A percentile compares a stretch with the other conserved stretches of the same genome.
These are phyloP conservation scores for Istiophorus platypterus DNA, from an alignment of 2,113 vertebrate species.

Conservation along the genomic window DNA sequence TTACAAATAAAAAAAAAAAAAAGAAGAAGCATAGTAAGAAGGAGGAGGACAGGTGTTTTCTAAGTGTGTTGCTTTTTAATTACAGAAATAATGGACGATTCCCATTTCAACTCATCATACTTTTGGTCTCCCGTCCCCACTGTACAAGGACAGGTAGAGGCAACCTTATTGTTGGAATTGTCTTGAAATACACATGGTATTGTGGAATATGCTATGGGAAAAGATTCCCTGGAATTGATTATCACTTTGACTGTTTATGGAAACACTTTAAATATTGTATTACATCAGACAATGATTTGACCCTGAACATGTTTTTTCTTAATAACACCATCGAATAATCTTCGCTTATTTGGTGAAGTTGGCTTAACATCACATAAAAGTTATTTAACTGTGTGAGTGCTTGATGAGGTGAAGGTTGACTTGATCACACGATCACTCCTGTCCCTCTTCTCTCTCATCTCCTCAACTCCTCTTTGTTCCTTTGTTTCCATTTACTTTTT, in stretches of 20 bases:
- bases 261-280: slow-evolving; percentile 24
- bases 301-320: slow-evolving; percentile 45
- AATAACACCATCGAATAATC: slow-evolving; percentile 45
- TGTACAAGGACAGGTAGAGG: slow-evolving; percentile 96
- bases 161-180: slow-evolving; percentile 82
- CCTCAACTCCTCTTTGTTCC: slow-evolving; percentile 52
- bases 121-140: slow-evolving; percentile 99
- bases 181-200: slow-evolving; percentile 80
- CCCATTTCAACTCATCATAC: slow-evolving; percentile 99
- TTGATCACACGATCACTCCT: slow-evolving; percentile 65
- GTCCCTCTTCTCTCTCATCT: slow-evolving; percentile 70
- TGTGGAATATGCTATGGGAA: slow-evolving; percentile 59
- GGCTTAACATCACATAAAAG: slow-evolving; percentile 48
- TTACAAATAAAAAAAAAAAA: slow-evolving; percentile 31
- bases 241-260: slow-evolving; percentile 38
- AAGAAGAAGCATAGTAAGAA: not conserved
- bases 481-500: slow-evolving; percentile 52
- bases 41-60: slow-evolving; percentile 77
- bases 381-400: slow-evolving; percentile 30
- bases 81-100: slow-evolving; percentile 99
- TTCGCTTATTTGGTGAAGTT: slow-evolving; percentile 51
- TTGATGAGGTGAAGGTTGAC: slow-evolving; percentile 25
- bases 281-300: slow-evolving; percentile 40
- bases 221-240: slow-evolving; percentile 12
- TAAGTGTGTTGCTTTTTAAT: slow-evolving; percentile 87